phyloP scores from a whole-genome alignment of 1,140 invertebrate species.

The Saccostrea cuccullata region DNA sequence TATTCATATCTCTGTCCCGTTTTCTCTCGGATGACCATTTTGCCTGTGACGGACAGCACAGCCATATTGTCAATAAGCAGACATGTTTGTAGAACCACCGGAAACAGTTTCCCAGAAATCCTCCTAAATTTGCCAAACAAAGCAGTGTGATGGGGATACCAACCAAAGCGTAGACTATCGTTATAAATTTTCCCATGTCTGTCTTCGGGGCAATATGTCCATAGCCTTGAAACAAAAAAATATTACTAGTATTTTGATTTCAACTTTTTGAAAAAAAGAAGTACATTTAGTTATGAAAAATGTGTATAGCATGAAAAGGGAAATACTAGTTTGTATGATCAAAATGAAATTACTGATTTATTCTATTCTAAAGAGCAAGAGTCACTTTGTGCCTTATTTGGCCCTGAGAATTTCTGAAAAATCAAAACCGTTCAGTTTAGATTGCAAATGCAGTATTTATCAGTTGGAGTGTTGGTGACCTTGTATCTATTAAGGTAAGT shows the following conservation, averaged over 20 bases:
- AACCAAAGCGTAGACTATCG: constrained; percentile 95
- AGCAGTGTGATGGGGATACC: constrained; percentile 97
- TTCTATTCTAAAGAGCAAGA: too few species aligned
- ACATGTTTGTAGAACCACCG: constrained; percentile 82
- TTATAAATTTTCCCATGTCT: constrained; percentile 91
- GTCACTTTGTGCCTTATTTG: too few species aligned
- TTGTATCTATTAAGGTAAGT: too few species aligned
- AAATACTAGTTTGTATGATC: too few species aligned
- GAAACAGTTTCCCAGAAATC: constrained; percentile 95
- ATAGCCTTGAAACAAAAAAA: constrained; percentile 85
- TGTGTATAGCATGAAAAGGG: too few species aligned
- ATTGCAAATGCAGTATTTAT: too few species aligned
- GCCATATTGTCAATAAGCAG: constrained; percentile 44
- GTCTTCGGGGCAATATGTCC: constrained; percentile 95
- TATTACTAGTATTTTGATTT: background rate
- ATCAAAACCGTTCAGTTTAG: too few species aligned
- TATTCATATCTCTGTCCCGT: background rate
- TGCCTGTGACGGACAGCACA: constrained; percentile 55
- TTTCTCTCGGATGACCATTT: constrained; percentile 51
- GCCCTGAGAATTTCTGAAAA: too few species aligned
- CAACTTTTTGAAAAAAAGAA: too few species aligned
- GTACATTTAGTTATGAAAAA: too few species aligned
- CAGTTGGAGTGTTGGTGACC: too few species aligned
- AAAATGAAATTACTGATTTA: too few species aligned
- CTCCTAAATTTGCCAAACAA: constrained; percentile 93